phyloP scores from a whole-genome alignment of 2,797 vertebrate species.

The Sebastes kiyomatsui region DNA sequence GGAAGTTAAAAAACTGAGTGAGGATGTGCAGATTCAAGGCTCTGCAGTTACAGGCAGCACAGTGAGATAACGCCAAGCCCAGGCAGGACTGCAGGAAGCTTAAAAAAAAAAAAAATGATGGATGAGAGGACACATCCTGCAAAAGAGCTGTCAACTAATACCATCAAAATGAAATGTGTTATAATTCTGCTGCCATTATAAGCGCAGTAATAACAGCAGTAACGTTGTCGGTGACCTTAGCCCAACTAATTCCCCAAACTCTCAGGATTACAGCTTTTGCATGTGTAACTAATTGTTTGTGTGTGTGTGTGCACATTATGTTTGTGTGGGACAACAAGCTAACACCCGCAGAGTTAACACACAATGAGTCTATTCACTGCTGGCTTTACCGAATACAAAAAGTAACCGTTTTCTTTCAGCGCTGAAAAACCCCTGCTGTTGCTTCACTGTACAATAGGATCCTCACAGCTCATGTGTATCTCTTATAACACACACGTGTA shows the following conservation, averaged over 20 bases:
- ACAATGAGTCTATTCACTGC: conserved; percentile 55
- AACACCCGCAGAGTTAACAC: conserved; percentile 8
- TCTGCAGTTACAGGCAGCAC: conserved; percentile 23
- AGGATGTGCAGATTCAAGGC: conserved; percentile 27
- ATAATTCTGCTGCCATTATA: conserved; percentile 20
- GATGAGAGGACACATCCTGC: conserved; percentile 16
- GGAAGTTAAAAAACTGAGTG: conserved; percentile 17
- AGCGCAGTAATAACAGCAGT: conserved; percentile 24
- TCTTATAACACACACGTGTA: background rate
- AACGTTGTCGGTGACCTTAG: conserved; percentile 28
- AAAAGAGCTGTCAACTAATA: conserved; percentile 35
- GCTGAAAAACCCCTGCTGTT: conserved; percentile 27
- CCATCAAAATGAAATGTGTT: conserved; percentile 44
- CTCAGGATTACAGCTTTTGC: conserved; percentile 37
- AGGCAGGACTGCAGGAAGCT: conserved; percentile 26
- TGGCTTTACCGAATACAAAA: conserved; percentile 34
- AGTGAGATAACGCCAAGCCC: conserved; percentile 14
- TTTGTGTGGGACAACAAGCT: conserved; percentile 31
- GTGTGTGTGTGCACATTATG: conserved; percentile 6
- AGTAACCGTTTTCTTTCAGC: conserved; percentile 31
- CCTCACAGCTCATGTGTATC: conserved; percentile 1
- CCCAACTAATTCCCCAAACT: conserved; percentile 38
- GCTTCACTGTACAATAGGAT: conserved; percentile 6
- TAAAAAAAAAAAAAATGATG: conserved; percentile 8
- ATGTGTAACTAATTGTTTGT: conserved; percentile 17